Conservation (phyloP, 2,113 vertebrate genomes). For the Turnix velox region DNA sequence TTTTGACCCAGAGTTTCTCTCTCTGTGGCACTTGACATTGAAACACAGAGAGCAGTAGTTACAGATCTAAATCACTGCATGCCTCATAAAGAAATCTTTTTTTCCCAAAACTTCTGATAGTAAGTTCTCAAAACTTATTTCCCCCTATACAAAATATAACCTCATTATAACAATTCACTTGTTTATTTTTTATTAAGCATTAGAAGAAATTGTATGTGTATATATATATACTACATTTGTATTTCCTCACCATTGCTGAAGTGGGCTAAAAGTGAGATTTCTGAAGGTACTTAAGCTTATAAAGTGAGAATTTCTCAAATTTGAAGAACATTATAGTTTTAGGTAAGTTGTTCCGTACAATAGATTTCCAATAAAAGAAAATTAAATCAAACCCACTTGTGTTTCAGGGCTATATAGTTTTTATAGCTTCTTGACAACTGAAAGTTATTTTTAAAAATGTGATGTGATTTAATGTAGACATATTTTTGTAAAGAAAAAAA, state of each 20-base stretch:
- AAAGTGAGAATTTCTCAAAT: not conserved
- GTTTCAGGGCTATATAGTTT: not conserved
- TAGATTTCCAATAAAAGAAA: not conserved
- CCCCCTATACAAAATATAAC: not conserved
- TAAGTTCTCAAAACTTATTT: not conserved
- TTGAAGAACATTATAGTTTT: not conserved
- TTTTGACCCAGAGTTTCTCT: not conserved
- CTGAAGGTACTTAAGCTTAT: not conserved
- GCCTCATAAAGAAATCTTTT: not conserved
- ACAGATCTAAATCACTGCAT: not conserved
- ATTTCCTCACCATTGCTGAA: not conserved
- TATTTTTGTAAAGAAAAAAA: not conserved
- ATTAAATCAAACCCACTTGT: not conserved
- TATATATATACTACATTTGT: not conserved
- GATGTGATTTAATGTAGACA: not conserved
- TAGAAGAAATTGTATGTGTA: not conserved
- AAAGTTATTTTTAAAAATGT: not conserved
- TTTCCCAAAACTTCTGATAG: not conserved
- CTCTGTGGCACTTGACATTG: not conserved
- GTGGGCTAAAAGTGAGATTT: not conserved
- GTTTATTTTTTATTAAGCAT: not conserved
- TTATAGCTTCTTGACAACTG: not conserved
- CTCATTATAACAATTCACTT: not conserved
- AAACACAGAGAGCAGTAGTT: not conserved
- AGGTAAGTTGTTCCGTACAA: not conserved